Base-by-base conservation (phyloP, 2,888 invertebrate genomes). In the Ischnus inquisitorius region DNA sequence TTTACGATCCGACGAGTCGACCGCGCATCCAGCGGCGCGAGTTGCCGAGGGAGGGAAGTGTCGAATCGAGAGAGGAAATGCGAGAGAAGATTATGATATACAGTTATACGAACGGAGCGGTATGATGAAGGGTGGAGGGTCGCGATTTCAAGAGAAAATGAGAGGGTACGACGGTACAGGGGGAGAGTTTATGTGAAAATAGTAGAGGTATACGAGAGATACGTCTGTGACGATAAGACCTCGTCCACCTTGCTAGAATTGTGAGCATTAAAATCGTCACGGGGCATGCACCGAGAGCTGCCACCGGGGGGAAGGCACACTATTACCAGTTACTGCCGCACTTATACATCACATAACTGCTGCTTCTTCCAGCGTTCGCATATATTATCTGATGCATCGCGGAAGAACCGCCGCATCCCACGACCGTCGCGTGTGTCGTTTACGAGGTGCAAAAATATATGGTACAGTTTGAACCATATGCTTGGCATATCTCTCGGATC, bases 1-100 rank as follows among this genome's bases (percentile, higher is more conserved):
- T 88, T 89, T 87, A 88, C 86, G 87, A 87, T 86, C 82, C 83
- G 69, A 75, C 77, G 83, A 83, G 82, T 77, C 28, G 25, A 22
- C 28, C 14, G 60, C 28, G 25, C 60, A 60, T 60, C 60, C 60
- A n/a, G 74, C 79, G 41, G 57, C 67, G 79, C 82, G 85, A 76
- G 34, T 34, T 34, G 34, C 34, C 4, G 8, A 34, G 34, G 6
- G 34, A 8, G 34, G n/a, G n/a, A 74, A 51, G 46, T 28, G 46
- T 28, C 14, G 65, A 75, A 74, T 65, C 57, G 57, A 74, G 79
- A 79, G 65, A 72, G 51, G 71, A 64, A 74, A 25, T 67, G 57
- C 67, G 39, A 64, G 57, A 68, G 14, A 84, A 77, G 62, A 25
- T 62, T 76, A 28, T 62, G 64, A 57, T 16, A 65, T 68, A 51